Evolutionary conservation across 2,888 invertebrate species (phyloP).

Genomic region (Ctenicera cuprea): DNA sequence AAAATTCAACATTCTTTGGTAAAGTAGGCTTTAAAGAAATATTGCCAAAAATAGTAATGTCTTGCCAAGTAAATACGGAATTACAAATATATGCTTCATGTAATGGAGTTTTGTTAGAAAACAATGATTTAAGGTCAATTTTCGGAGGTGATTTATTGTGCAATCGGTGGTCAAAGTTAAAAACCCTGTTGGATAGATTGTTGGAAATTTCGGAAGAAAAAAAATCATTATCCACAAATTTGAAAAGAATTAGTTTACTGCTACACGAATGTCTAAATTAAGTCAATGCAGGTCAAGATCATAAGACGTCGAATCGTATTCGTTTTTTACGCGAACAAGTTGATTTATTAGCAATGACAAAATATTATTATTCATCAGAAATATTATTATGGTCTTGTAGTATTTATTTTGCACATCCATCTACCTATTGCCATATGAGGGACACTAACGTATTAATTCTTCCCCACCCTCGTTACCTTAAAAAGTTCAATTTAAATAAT

Average conservation of each 20-base stretch:
- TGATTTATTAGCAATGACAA: neutral
- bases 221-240: no score
- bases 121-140: neutral
- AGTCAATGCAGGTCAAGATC: no score
- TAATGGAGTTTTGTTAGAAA: constrained; percentile 1
- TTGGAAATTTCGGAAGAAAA: no score
- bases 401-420: neutral
- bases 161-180: neutral
- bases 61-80: neutral
- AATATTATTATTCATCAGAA: neutral
- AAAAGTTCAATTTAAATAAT: neutral
- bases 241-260: no score
- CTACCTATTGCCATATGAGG: neutral
- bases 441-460: neutral
- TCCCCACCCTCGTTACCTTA: neutral
- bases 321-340: neutral
- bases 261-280: no score
- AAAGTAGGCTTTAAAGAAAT: neutral
- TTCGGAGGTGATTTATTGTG: neutral
- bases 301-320: no score
- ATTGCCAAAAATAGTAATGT: neutral
- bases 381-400: neutral
- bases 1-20: no score
- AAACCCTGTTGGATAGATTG: neutral
- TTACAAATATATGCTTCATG: neutral